Percentiles rank a stretch among this genome's conserved stretches.
Evolutionary conservation across 1,140 invertebrate species (phyloP).

Genomic region (Hyles euphorbiae): DNA sequence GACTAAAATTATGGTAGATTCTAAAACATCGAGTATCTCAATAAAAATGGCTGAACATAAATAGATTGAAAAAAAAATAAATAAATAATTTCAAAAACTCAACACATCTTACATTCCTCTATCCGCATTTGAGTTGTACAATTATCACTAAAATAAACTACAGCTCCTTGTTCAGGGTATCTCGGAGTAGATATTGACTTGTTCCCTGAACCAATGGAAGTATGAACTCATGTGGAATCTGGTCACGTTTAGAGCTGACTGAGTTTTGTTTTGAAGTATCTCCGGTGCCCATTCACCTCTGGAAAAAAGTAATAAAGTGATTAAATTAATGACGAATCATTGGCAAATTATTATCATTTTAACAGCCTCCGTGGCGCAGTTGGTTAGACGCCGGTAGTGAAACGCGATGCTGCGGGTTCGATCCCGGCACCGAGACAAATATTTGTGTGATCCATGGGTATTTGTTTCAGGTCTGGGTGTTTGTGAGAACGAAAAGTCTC

Average conservation of each 20-base stretch:
- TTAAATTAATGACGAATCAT: slow-evolving; percentile 3
- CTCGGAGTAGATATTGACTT: slow-evolving; percentile 82
- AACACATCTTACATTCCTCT: slow-evolving; percentile 8
- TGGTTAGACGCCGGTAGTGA: no score
- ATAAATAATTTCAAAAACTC: background rate
- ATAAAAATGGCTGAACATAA: background rate
- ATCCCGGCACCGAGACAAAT: no score
- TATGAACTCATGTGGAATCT: slow-evolving; percentile 78
- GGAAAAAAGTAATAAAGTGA: slow-evolving; percentile 49
- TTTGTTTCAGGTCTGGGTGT: no score
- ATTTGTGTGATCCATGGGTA: no score
- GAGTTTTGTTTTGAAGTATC: slow-evolving; percentile 80
- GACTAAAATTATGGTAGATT: no score
- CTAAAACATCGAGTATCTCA: no score
- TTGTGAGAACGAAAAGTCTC: no score
- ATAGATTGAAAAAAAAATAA: background rate
- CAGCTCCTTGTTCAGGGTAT: slow-evolving; percentile 74
- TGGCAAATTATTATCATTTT: background rate
- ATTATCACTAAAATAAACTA: slow-evolving; percentile 14
- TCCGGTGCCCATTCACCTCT: slow-evolving; percentile 86
- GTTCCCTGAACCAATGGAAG: slow-evolving; percentile 84
- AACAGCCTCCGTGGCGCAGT: no score
- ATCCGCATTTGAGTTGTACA: slow-evolving; percentile 18
- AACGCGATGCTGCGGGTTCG: no score
- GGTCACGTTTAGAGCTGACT: slow-evolving; percentile 80